Percentiles rank a stretch among this genome's conserved stretches.
phyloP scores from a whole-genome alignment of 2,888 invertebrate genomes.

The Acholoe squamosa region DNA sequence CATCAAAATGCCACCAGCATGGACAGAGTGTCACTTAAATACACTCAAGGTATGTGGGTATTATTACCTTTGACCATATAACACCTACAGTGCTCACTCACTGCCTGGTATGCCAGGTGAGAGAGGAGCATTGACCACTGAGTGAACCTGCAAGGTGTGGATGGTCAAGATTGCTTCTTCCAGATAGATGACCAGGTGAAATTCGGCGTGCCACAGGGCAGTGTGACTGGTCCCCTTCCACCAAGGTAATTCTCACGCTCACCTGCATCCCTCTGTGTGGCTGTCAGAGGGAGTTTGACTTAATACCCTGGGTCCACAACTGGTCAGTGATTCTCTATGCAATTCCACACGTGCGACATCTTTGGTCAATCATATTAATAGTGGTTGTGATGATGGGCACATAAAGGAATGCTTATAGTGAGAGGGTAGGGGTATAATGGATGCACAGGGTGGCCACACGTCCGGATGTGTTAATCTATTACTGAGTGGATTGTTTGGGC shows the following conservation, averaged over 20 bases:
- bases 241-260: constrained; percentile 53
- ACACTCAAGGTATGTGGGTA: not conserved
- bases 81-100: not conserved
- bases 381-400: constrained; percentile 31
- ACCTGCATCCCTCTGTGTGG: not conserved
- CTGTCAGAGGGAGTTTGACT: constrained; percentile 54
- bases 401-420: constrained; percentile 41
- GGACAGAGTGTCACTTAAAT: not conserved
- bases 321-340: constrained; percentile 39
- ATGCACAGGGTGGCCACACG: not conserved
- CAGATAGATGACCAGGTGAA: constrained; percentile 23
- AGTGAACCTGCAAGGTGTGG: constrained; percentile 13
- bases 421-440: not conserved
- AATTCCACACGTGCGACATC: constrained; percentile 43
- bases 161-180: constrained; percentile 55
- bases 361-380: constrained; percentile 46
- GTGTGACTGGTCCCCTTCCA: not conserved
- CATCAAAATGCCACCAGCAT: not conserved
- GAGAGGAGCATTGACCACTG: constrained; percentile 18
- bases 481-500: too few species aligned
- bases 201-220: constrained; percentile 29
- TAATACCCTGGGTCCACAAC: constrained; percentile 2
- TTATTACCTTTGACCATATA: not conserved
- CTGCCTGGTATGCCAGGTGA: not conserved
- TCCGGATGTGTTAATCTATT: too few species aligned